phyloP scores from a whole-genome alignment of 2,797 vertebrate species.

The Argya squamiceps region DNA sequence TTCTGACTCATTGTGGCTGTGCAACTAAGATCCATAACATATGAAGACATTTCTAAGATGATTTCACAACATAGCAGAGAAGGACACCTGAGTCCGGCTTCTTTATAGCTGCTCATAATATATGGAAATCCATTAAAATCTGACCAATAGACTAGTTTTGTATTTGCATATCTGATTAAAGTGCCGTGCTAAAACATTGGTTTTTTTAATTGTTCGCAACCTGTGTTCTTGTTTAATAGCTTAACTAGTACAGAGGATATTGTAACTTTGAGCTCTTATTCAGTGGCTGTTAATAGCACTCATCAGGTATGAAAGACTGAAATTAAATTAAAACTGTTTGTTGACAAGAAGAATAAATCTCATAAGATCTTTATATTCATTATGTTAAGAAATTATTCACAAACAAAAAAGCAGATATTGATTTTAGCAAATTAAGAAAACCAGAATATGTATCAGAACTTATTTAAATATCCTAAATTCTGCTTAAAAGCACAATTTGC shows the following conservation, averaged over 20 bases:
- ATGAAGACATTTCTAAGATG: conserved; percentile 12
- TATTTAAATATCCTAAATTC: conserved; percentile 73
- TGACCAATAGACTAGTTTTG: background rate
- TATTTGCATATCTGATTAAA: conserved; percentile 14
- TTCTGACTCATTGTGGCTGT: conserved; percentile 46
- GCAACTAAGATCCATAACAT: conserved; percentile 13
- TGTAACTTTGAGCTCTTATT: conserved; percentile 14
- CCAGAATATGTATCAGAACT: conserved; percentile 49
- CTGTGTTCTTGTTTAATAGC: background rate
- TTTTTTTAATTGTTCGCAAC: background rate
- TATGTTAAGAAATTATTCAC: conserved; percentile 41
- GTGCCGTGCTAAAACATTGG: background rate
- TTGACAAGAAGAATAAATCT: conserved; percentile 64
- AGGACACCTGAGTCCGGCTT: conserved; percentile 34
- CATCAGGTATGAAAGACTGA: conserved; percentile 32
- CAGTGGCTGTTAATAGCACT: background rate
- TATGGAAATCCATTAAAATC: background rate
- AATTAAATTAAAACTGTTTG: conserved; percentile 65
- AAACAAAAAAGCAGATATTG: conserved; percentile 47
- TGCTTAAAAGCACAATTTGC: conserved; percentile 49
- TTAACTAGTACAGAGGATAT: background rate
- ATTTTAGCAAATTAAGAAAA: conserved; percentile 62
- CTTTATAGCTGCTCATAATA: background rate
- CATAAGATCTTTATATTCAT: conserved; percentile 32
- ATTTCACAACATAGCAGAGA: background rate